phyloP scores from a whole-genome alignment of 2,797 vertebrate genomes.

The Lerista edwardsae region DNA sequence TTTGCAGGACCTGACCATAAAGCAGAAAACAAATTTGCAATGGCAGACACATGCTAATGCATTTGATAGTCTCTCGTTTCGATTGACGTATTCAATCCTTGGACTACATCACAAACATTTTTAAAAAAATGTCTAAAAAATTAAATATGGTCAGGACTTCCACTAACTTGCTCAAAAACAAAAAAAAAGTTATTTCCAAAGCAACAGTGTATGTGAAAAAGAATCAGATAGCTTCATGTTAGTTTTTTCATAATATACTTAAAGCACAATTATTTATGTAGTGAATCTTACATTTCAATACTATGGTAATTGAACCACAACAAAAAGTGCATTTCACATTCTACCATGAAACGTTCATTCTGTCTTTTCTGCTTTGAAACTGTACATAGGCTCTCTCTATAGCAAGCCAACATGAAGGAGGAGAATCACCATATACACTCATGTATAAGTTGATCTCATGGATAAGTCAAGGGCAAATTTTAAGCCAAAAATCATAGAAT shows the following conservation, averaged over 20 bases:
- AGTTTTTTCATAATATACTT: background rate
- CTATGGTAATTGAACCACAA: background rate
- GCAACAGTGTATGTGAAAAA: background rate
- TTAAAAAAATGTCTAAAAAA: too few relatives aligned
- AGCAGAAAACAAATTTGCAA: conserved; percentile 13
- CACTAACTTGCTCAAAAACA: background rate
- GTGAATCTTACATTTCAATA: conserved; percentile 9
- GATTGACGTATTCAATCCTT: background rate
- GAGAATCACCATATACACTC: too few relatives aligned
- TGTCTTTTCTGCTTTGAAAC: background rate
- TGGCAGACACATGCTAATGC: background rate
- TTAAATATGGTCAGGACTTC: background rate
- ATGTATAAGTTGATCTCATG: too few relatives aligned
- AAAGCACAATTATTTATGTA: background rate
- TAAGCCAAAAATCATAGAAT: too few relatives aligned
- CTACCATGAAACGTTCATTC: background rate
- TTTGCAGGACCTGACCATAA: background rate
- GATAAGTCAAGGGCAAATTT: too few relatives aligned
- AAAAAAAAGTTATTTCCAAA: conserved; percentile 10
- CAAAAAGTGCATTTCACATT: conserved; percentile 12
- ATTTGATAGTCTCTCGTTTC: background rate
- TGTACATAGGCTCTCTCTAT: background rate
- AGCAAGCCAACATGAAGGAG: conserved; percentile 12
- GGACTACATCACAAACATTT: background rate
- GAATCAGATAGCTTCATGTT: background rate